Percentiles rank a stretch among this genome's conserved stretches.
Conservation (phyloP, 2,797 vertebrate genomes). For the Arremon brunneinucha region DNA sequence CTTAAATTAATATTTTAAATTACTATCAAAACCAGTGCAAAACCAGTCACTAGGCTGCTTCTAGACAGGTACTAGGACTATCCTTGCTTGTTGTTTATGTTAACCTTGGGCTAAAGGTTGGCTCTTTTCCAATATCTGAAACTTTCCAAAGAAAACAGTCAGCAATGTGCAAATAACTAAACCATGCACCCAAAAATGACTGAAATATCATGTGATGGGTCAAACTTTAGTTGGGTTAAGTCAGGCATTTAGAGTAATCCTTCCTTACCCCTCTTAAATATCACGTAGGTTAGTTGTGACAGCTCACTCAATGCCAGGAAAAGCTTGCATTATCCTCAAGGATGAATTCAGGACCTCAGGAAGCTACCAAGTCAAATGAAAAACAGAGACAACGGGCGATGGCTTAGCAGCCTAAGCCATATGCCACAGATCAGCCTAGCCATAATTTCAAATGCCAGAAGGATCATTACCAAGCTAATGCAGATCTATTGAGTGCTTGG, state of each 20-base stretch:
- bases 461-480: constrained; percentile 12
- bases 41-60: neutral
- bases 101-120: constrained; percentile 46
- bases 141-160: constrained; percentile 65
- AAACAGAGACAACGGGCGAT: constrained; percentile 30
- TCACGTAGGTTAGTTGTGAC: neutral
- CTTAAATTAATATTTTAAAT: neutral
- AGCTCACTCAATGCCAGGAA: neutral
- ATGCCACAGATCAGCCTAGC: neutral
- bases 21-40: neutral
- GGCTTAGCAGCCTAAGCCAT: neutral
- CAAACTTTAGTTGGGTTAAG: constrained; percentile 29
- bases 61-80: neutral
- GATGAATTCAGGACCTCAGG: constrained; percentile 22
- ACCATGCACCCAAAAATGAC: neutral
- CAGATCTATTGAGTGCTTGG: constrained; percentile 6
- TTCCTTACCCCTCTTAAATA: neutral
- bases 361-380: constrained; percentile 36
- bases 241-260: neutral
- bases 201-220: neutral
- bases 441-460: constrained; percentile 17
- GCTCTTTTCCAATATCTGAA: constrained; percentile 40
- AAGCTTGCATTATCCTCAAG: constrained; percentile 8
- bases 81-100: constrained; percentile 40
- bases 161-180: constrained; percentile 57